Evolutionary conservation across 2,113 vertebrate genomes (phyloP), one percentile per base, ranked within the genome.

Genomic region (Fregata magnificens): DNA sequence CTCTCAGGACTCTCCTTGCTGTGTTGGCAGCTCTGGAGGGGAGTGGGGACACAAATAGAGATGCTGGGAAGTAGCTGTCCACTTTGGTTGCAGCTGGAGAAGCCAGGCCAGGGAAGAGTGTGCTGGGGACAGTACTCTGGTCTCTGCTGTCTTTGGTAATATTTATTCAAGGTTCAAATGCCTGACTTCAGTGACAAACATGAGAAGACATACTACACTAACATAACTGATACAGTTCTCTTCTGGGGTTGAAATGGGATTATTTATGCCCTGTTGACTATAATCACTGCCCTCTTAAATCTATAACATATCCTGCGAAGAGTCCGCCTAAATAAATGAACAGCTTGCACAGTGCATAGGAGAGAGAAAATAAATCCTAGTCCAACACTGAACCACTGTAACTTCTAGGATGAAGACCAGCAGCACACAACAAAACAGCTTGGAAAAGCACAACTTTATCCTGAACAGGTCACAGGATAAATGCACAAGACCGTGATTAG

Each of bases 401-500:
- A 42, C 25, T 62, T n/a, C 29, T 49, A 20, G 26, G 40, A 17
- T 36, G 55, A 59, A 66, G 34, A 42, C 15, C 34, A 52, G 42
- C 36, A 71, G 36, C 32, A 38, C 32, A 31, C 19, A 44, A 36
- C 18, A 50, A 17, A 71, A 56, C 6, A 52, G 13, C 32, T 58
- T 6, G 21, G 71, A 58, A 77, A 77, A 58, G 14, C 42, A 20
- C 9, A 45, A 40, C 45, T 86, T 63, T 10, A 29, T 6, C 34
- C 45, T n/a, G 34, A 44, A 29, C 8, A 20, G 21, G 26, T 17
- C 26, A 19, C 38, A n/a, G 58, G 38, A 59, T 11, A 38, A 71
- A 70, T 14, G 19, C 29, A 47, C 0, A 1, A 44, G 55, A 53
- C 15, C 0, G 2, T 32, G 21, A 32, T 28, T 10, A 38, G 36